phyloP scores from a whole-genome alignment of 2,113 vertebrate genomes.

The Anguilla japonica region DNA sequence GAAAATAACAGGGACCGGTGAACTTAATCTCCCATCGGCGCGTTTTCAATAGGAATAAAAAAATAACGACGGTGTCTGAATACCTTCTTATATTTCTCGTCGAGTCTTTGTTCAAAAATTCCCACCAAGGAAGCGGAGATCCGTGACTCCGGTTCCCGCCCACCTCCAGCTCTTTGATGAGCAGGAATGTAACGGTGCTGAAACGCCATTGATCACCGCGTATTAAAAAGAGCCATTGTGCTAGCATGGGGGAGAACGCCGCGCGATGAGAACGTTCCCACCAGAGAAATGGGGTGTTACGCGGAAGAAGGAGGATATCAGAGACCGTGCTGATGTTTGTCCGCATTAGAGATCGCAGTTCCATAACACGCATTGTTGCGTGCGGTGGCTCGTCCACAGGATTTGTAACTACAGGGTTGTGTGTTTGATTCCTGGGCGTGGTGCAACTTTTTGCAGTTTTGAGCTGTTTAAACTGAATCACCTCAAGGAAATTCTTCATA shows the following conservation, averaged over 20 bases:
- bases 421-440: background rate
- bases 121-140: background rate
- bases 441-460: background rate
- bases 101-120: background rate
- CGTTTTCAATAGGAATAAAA: background rate
- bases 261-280: background rate
- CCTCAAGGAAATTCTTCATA: background rate
- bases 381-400: background rate
- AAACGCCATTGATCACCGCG: background rate
- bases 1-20: slow-evolving; percentile 10
- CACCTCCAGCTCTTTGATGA: background rate
- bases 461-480: background rate
- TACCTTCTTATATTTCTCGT: background rate
- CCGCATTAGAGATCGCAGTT: background rate
- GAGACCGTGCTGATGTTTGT: background rate
- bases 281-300: background rate
- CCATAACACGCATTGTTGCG: background rate
- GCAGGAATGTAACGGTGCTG: background rate
- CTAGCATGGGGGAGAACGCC: background rate
- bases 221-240: background rate
- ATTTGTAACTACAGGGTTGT: background rate
- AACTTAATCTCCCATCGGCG: background rate
- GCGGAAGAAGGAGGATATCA: background rate
- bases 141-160: background rate
- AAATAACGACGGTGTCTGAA: background rate